Conservation (phyloP, 2,888 invertebrate genomes). For the Trisateles emortualis region DNA sequence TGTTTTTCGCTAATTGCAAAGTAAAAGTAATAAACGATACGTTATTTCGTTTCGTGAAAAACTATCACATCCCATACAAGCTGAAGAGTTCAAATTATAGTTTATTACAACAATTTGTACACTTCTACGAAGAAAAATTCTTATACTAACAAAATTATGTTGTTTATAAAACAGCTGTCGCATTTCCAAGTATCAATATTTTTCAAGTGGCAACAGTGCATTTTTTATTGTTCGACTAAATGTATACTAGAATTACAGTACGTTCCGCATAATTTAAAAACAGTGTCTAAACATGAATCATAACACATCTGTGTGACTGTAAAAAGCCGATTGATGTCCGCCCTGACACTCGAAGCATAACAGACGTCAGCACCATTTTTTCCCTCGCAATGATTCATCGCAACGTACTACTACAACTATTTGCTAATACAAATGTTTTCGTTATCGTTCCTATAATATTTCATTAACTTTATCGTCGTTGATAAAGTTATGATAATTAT, state of each 20-base stretch:
- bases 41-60: too few species aligned
- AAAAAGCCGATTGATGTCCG: slow-evolving; percentile 48
- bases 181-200: background rate
- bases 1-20: too few species aligned
- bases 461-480: slow-evolving; percentile 27
- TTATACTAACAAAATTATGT: too few species aligned
- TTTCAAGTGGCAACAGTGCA: background rate
- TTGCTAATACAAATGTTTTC: slow-evolving; percentile 49
- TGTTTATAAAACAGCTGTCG: too few species aligned
- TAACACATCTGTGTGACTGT: slow-evolving; percentile 48
- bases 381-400: slow-evolving; percentile 54
- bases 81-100: too few species aligned
- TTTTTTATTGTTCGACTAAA: background rate
- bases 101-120: too few species aligned
- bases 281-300: slow-evolving; percentile 41
- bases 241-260: background rate
- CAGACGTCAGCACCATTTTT: slow-evolving; percentile 47
- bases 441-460: slow-evolving; percentile 50
- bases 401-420: slow-evolving; percentile 37
- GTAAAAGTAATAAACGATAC: too few species aligned
- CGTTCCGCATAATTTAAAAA: slow-evolving; percentile 14
- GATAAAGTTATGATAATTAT: slow-evolving; percentile 6
- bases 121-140: too few species aligned
- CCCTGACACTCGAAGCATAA: slow-evolving; percentile 47
- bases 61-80: too few species aligned